These are phyloP conservation scores for Aurelia coerulea DNA, from an alignment of 30 jellyfish, hydroid and myxozoan genomes.

Conservation along the genomic window DNA sequence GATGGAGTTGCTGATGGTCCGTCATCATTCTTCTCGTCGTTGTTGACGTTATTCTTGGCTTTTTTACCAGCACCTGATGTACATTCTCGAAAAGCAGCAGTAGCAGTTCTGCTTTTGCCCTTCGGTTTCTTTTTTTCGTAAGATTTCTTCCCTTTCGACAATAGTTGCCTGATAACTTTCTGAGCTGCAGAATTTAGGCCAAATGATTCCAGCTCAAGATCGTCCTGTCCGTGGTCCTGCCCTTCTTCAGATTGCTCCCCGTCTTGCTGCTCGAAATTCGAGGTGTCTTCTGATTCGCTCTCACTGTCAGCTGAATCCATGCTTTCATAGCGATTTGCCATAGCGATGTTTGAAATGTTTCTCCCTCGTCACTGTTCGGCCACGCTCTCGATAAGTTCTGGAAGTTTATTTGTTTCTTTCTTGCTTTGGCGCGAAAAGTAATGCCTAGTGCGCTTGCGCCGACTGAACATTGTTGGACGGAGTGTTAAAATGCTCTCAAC, in stretches of 20 bases:
- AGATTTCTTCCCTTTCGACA: neutral
- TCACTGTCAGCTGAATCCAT: slow-evolving; percentile 2
- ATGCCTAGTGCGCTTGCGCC: too few species aligned
- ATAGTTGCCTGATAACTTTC: neutral
- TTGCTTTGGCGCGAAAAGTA: too few species aligned
- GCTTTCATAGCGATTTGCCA: slow-evolving; percentile 6
- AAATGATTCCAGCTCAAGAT: neutral
- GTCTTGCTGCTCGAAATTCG: neutral
- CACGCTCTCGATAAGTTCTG: too few species aligned
- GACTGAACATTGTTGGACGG: too few species aligned
- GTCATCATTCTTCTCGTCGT: slow-evolving; percentile 6
- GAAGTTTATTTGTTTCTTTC: too few species aligned
- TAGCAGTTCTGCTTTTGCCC: too few species aligned
- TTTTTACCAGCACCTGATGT: neutral
- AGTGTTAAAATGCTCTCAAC: too few species aligned
- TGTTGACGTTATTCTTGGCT: neutral
- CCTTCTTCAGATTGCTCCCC: neutral
- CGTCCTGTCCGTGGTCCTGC: neutral
- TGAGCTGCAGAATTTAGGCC: slow-evolving; percentile 17
- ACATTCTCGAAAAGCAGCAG: neutral
- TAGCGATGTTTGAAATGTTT: neutral
- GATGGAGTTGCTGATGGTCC: neutral
- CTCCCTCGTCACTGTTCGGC: too few species aligned
- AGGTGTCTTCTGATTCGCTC: neutral
- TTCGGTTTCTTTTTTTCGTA: neutral